Base-by-base conservation (phyloP, 2,888 invertebrate genomes). In the Dynastes hyllus region DNA sequence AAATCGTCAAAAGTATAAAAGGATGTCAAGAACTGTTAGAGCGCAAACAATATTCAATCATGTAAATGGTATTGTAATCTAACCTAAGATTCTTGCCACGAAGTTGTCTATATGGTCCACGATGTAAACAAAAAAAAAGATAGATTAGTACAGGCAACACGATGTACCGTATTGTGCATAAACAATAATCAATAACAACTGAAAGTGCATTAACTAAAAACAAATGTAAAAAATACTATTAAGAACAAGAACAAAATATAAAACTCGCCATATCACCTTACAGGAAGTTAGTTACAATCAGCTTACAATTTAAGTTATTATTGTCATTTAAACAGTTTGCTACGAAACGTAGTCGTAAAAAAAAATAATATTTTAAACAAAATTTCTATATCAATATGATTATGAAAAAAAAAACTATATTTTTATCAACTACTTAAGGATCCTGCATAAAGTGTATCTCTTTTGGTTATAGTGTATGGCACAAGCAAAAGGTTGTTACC, bases 31-130 rank as follows among this genome's bases (percentile, higher is more conserved):
- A 75, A 61, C 61, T 58, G 16, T 61, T 61, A 61, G 73, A 75
- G 58, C 61, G 73, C 73, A 75, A 75, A 75, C 61, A 75, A 75
- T 75, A 75, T 40, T 75, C 61, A 75, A 61, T 45, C 73, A 61
- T 75, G 61, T 75, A 75, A 75, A 75, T 75, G 73, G 61, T 75
- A 61, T 75, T 75, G 63, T 75, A 75, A 6, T 75, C 93, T 93
- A 92, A 94, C 94, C 94, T 94, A 93, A 94, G 90, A 90, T 92
- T 93, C 91, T 94, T 94, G 92, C 95, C 95, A 90, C 93, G 94
- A 86, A 95, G 94, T 92, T 93, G 94, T 92, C 95, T 95, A 87
- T 71, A 77, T 84, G 84, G 86, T 86, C 85, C 86, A 85, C 82
- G 90, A 88, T 92, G 90, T 91, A 91, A 90, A 86, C 84, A 87